Evolutionary conservation across 1,140 invertebrate genomes (phyloP), one percentile per base, ranked within the genome.

Genomic region (Ceratitis capitata): DNA sequence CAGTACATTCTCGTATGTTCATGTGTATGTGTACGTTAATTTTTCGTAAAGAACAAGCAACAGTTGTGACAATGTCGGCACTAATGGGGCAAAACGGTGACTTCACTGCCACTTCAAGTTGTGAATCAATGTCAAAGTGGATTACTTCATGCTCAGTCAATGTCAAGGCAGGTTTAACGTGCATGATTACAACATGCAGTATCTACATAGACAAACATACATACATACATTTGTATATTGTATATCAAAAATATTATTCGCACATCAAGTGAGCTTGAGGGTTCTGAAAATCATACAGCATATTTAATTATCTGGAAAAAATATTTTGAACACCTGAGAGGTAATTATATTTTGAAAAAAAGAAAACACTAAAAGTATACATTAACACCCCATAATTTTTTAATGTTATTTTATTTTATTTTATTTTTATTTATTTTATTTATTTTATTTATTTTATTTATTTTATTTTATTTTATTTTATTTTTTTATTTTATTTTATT

Each of bases 71-170:
- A 78, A 23, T 78, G 69, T 78, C 45, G 69, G 39, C 69, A 78
- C 39, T 78, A 78, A 78, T 78, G 69, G 39, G 39, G 32, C 69
- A 78, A 45, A 78, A 42, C 45, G 69, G 39, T 78, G 69, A 78
- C 69, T 78, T 78, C 69, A 78, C 42, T 78, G 35, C 35, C 69
- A 78, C 69, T 78, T 78, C 10, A 78, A 78, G 35, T 9, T 78
- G 69, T 23, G 69, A 78, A 78, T 78, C 69, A 78, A 42, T 78
- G 69, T 78, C 69, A 78, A 78, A 78, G 23, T 78, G 69, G 69
- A 78, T 78, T 78, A 78, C 69, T 78, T 78, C 69, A 78, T 78
- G 39, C 39, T 42, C 69, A 42, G 69, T 0, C 69, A 19, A 7
- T 47, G 69, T 78, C 39, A 78, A 78, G 39, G 35, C 69, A 45